Percentiles rank a stretch among this genome's conserved stretches.
phyloP scores from a whole-genome alignment of 2,113 vertebrate species.

The Ardeotis arabs region DNA sequence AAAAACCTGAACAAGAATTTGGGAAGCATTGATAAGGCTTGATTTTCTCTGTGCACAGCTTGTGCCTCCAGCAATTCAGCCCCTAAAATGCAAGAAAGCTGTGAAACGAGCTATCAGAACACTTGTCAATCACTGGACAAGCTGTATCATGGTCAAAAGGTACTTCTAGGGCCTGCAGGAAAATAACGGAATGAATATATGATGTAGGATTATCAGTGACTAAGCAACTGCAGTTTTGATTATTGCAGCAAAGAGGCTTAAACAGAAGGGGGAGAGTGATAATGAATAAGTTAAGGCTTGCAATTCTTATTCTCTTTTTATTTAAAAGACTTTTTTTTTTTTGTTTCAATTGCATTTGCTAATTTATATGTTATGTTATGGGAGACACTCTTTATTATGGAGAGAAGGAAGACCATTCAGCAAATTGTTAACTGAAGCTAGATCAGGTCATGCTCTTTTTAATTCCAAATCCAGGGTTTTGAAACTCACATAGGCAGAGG shows the following conservation, averaged over 20 bases:
- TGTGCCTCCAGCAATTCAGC: slow-evolving; percentile 26
- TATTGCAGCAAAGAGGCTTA: slow-evolving; percentile 1
- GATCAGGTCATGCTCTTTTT: background rate
- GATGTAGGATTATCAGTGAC: background rate
- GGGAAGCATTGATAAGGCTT: slow-evolving; percentile 50
- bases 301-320: background rate
- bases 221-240: background rate
- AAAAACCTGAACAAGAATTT: slow-evolving; percentile 54
- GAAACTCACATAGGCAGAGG: background rate
- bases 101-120: slow-evolving; percentile 20
- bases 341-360: background rate
- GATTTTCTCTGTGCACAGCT: slow-evolving; percentile 27
- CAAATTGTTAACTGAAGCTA: background rate
- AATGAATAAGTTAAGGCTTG: slow-evolving; percentile 21
- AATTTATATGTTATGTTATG: background rate
- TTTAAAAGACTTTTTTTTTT: background rate
- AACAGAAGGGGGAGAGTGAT: slow-evolving; percentile 17
- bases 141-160: slow-evolving; percentile 13
- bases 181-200: slow-evolving; percentile 25
- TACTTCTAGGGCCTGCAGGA: slow-evolving; percentile 17
- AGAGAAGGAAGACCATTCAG: background rate
- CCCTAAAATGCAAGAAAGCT: slow-evolving; percentile 9
- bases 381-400: background rate
- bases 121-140: slow-evolving; percentile 59
- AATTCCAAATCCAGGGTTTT: background rate